Evolutionary conservation across 2,888 invertebrate genomes (phyloP).

Genomic region (Rotaria macrura): DNA sequence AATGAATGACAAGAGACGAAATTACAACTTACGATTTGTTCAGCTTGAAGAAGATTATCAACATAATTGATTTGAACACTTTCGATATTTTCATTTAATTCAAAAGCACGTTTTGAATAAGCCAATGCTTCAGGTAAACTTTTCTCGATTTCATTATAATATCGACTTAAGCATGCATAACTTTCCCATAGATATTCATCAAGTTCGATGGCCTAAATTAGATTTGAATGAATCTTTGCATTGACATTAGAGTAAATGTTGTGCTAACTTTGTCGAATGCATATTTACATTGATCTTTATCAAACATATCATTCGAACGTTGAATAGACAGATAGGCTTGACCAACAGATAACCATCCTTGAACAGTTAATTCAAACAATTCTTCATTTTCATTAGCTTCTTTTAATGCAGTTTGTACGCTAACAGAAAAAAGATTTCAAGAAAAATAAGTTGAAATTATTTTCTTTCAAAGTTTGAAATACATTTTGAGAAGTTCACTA

Average conservation of each 20-base stretch:
- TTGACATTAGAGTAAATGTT: no score
- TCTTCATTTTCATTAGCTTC: background rate
- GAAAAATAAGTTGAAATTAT: no score
- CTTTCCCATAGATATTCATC: background rate
- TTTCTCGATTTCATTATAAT: background rate
- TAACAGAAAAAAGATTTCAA: background rate
- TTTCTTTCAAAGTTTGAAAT: background rate
- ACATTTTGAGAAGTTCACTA: background rate
- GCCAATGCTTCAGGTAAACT: background rate
- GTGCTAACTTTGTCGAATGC: background rate
- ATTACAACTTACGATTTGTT: background rate
- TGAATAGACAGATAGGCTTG: background rate
- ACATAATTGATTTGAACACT: background rate
- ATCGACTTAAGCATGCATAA: background rate
- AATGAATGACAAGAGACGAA: no score
- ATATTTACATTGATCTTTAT: background rate
- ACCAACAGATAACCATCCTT: background rate
- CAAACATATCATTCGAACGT: background rate
- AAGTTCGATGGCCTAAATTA: background rate
- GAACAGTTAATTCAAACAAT: background rate
- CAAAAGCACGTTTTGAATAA: background rate
- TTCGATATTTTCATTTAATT: background rate
- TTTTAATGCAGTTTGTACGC: background rate
- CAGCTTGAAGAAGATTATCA: background rate
- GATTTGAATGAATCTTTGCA: no score